phyloP scores from a whole-genome alignment of 2,113 vertebrate species.

The Phoenicopterus ruber region DNA sequence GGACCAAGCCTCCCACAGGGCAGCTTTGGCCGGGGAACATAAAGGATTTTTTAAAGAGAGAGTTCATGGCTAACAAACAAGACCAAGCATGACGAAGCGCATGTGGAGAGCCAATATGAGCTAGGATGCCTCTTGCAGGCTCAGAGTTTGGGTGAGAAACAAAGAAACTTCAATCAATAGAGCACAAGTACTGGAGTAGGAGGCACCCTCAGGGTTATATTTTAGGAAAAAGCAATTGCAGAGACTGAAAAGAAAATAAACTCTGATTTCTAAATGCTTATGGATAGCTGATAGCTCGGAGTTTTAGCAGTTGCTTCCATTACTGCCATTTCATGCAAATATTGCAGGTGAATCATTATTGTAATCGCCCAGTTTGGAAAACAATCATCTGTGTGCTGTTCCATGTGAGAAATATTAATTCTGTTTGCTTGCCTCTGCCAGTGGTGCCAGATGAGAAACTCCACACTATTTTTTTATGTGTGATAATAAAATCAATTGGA shows the following conservation, averaged over 20 bases:
- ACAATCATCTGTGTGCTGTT: background rate
- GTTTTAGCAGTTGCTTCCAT: background rate
- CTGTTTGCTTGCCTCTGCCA: constrained; percentile 18
- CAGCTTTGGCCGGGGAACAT: background rate
- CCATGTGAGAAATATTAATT: constrained; percentile 21
- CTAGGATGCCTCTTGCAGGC: background rate
- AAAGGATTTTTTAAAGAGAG: background rate
- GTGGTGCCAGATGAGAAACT: background rate
- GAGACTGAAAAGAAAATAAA: constrained; percentile 16
- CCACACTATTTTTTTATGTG: constrained; percentile 12
- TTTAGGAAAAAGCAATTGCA: constrained; percentile 44
- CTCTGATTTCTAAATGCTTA: constrained; percentile 4
- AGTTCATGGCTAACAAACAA: background rate
- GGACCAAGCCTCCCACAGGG: background rate
- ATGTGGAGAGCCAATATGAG: background rate
- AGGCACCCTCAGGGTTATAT: constrained; percentile 3
- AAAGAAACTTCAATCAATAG: background rate
- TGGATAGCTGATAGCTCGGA: background rate
- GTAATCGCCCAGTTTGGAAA: background rate
- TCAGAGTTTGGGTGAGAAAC: background rate
- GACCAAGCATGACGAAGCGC: background rate
- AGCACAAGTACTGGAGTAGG: background rate
- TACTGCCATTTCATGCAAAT: constrained; percentile 30
- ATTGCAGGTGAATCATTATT: constrained; percentile 28
- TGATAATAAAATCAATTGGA: constrained; percentile 58